These are phyloP conservation scores for Tetraodon nigroviridis DNA, from an alignment of 2,113 vertebrate species.

Conservation along the genomic window DNA sequence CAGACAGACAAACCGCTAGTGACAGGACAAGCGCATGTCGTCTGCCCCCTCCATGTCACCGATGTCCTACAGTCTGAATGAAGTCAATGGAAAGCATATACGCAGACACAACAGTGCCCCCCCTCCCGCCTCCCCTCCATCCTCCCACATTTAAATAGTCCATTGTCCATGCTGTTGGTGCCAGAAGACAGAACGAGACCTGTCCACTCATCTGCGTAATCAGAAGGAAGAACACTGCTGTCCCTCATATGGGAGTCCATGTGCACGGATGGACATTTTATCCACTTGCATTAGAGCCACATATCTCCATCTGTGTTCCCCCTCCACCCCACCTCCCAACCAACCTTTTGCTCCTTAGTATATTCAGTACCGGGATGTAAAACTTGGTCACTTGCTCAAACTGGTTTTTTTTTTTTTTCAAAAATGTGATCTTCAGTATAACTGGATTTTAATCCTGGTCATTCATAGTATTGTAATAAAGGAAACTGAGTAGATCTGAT, in stretches of 20 bases:
- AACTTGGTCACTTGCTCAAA: no score
- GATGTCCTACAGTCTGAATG: constrained; percentile 18
- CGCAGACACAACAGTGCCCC: not conserved
- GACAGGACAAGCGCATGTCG: not conserved
- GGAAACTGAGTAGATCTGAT: no score
- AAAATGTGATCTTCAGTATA: no score
- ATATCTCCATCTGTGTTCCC: constrained; percentile 45
- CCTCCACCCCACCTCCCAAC: no score
- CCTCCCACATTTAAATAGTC: constrained; percentile 28
- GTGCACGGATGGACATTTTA: constrained; percentile 50
- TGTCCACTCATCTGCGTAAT: constrained; percentile 55
- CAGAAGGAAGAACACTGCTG: constrained; percentile 21
- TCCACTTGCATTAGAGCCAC: constrained; percentile 9
- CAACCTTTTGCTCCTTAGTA: no score
- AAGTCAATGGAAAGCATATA: constrained; percentile 27
- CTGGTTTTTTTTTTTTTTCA: no score
- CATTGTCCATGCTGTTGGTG: constrained; percentile 42
- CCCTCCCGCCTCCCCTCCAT: constrained; percentile 9
- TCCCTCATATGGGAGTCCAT: constrained; percentile 60
- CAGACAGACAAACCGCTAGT: no score
- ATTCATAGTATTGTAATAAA: no score
- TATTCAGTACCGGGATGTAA: no score
- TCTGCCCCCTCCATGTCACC: not conserved
- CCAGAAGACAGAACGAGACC: constrained; percentile 40
- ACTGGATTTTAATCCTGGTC: no score